phyloP scores from a whole-genome alignment of 2,113 vertebrate species.

The Azemiops feae region DNA sequence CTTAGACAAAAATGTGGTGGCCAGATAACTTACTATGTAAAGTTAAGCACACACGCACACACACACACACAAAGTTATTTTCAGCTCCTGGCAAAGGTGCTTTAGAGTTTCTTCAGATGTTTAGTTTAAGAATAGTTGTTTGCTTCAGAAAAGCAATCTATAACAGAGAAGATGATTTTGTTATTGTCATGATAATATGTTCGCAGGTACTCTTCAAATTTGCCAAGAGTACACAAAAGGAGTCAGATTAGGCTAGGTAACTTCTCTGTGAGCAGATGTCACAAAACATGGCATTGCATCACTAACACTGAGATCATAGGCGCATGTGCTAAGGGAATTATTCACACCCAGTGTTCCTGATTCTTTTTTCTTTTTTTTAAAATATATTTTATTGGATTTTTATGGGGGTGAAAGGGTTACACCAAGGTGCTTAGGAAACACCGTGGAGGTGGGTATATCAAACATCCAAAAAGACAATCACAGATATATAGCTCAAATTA shows the following conservation, averaged over 20 bases:
- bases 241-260: neutral
- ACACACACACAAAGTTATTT: slow-evolving; percentile 31
- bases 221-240: neutral
- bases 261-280: neutral
- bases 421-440: too few species aligned
- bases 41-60: slow-evolving; percentile 35
- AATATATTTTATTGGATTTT: too few species aligned
- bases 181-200: neutral
- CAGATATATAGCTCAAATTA: too few species aligned
- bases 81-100: slow-evolving; percentile 42
- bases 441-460: too few species aligned
- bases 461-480: too few species aligned
- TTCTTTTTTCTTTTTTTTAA: too few species aligned
- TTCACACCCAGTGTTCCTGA: neutral
- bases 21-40: slow-evolving; percentile 69
- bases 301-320: neutral
- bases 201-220: neutral
- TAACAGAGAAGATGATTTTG: accelerated
- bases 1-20: slow-evolving; percentile 52
- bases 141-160: neutral
- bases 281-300: neutral
- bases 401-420: too few species aligned
- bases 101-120: slow-evolving; percentile 26
- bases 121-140: slow-evolving; percentile 14
- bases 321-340: neutral